Base-by-base conservation (phyloP, 1,140 invertebrate species). In the Zaprionus ornatus region DNA sequence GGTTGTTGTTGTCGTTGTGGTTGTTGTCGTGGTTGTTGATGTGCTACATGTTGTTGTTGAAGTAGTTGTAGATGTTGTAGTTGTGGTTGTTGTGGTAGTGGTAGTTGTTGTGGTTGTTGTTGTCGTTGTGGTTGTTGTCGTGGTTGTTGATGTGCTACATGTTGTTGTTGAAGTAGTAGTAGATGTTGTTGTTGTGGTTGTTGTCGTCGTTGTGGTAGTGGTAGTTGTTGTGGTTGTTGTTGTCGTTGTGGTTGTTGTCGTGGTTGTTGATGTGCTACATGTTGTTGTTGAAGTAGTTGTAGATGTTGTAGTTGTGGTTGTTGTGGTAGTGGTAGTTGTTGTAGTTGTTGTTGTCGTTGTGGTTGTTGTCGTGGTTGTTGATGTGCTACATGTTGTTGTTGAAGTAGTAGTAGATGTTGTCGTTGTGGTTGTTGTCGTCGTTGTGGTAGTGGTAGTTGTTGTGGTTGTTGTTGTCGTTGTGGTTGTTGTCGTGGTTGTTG, bases 211-310 rank as follows among this genome's bases (percentile, higher is more conserved):
- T 1, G 63, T 66, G 1, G 45, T 67, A 0, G 63, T 62, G 0
- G 66, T 64, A 12, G 67, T 54, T 0, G 60, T 64, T 0, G 59
- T 59, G 0, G 73, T 59, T 0, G 73, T 74, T 0, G 74, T 77
- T 2, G 27, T 27, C 3, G 27, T 3, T 1, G 60, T 65, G 27
- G 27, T 27, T 27, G 27, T 27, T 6, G 27, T 27, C 6, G 27
- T 27, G 27, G 27, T 3, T 0, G 75, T 74, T 0, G 75, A 67
- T 0, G 74, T 62, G 0, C 62, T 42, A 0, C 48, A 60, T 0
- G 74, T 63, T 4, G 62, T 61, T 5, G 71, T 74, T 1, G 70
- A 60, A 0, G 70, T 66, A 0, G 62, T 73, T 1, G 70, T 73
- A 27, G 27, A 27, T 3, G 27, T 27, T 0, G 62, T 60, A 2